Evolutionary conservation across 2,797 vertebrate genomes (phyloP).

Genomic region (Fringilla coelebs): DNA sequence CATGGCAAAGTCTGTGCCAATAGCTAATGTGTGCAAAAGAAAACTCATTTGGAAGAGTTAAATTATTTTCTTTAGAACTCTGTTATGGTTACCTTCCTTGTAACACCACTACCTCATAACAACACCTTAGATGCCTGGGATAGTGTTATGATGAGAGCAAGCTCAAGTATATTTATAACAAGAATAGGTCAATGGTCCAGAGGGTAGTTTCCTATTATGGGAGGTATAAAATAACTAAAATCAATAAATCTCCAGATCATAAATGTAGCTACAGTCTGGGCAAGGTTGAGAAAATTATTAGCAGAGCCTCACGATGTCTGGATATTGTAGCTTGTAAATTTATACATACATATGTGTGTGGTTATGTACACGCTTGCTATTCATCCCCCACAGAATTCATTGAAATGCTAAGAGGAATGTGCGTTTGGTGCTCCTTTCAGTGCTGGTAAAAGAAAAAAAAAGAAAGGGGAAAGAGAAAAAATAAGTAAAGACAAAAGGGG

Average conservation of each 20-base stretch:
- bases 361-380: slow-evolving; percentile 73
- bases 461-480: rapidly evolving
- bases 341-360: slow-evolving; percentile 77
- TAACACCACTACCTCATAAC: slow-evolving; percentile 65
- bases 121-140: slow-evolving; percentile 74
- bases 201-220: slow-evolving; percentile 77
- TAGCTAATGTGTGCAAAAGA: neutral
- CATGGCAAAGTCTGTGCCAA: neutral
- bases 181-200: slow-evolving; percentile 77
- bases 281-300: slow-evolving; percentile 80
- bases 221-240: slow-evolving; percentile 80
- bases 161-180: slow-evolving; percentile 74
- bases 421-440: slow-evolving; percentile 55
- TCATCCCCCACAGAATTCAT: slow-evolving; percentile 65
- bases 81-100: slow-evolving; percentile 63
- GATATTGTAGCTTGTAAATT: slow-evolving; percentile 82
- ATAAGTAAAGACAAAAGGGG: rapidly evolving
- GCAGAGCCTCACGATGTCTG: slow-evolving; percentile 75
- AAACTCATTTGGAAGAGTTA: slow-evolving; percentile 61
- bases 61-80: slow-evolving; percentile 62
- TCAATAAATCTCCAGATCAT: slow-evolving; percentile 83
- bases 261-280: slow-evolving; percentile 79
- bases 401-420: slow-evolving; percentile 69
- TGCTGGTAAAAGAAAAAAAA: neutral
- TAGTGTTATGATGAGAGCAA: slow-evolving; percentile 71